Evolutionary conservation across 2,888 invertebrate genomes (phyloP), one percentile per base, ranked within the genome.

Genomic region (Orthosia incerta): DNA sequence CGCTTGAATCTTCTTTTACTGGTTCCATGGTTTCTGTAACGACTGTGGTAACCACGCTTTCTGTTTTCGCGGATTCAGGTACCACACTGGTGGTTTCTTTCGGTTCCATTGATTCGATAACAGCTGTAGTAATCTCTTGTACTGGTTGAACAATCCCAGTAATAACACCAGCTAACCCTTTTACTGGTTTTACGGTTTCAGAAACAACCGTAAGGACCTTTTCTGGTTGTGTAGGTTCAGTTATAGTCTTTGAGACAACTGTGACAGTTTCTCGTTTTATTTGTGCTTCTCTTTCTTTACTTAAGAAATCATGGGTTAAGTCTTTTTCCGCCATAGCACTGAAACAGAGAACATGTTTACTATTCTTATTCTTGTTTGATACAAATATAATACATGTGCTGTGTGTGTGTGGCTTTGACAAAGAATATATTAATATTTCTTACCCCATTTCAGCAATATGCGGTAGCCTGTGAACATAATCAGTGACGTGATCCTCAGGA

Each of bases 401-500:
- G 39, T 39, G 39, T 39, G 39, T 39, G 31, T 31, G 31, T 31
- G 31, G 5, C 39, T 39, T 39, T 9, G 39, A 9, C 39, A 39
- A 39, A 39, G 39, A 39, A 39, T 39, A 39, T 9, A 39, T 39
- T 7, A 39, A 39, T 50, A 15, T 46, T 4, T 23, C 89, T 88
- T 91, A 96, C 96, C 95, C 93, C 39, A 94, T 91, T 93, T 96
- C 96, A 73, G 94, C 93, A 83, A 96, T 96, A 82, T 96, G 93
- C 57, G 96, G 96, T 62, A 96, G 84, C 88, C 93, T 95, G 82
- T 95, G 95, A 23, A 96, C 90, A 73, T 96, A 96, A 82, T 96
- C 96, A 45, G 91, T 91, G 4, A 95, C 95, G 76, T 96, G 95
- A 75, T 96, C 96, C 89, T 96, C 96, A 48, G 96, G 96, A 61